These are phyloP conservation scores for Cydia pomonella DNA, from an alignment of 1,140 invertebrate genomes.

Conservation along the genomic window DNA sequence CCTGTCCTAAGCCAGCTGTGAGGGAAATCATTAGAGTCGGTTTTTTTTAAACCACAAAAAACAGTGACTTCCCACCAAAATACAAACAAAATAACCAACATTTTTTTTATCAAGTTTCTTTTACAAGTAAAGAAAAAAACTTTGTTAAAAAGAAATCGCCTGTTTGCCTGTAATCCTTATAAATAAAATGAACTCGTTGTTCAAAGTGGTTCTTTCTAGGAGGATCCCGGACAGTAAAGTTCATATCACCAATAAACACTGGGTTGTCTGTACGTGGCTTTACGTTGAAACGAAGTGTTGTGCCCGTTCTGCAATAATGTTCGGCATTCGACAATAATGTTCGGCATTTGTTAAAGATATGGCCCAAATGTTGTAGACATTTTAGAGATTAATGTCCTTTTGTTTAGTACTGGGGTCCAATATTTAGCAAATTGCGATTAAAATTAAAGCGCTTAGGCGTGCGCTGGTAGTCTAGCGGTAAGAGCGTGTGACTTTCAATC, in stretches of 20 bases:
- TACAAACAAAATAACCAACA: not conserved
- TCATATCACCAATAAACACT: constrained; percentile 10
- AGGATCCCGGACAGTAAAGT: not conserved
- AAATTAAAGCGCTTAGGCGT: too few relatives aligned
- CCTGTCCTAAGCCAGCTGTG: too few relatives aligned
- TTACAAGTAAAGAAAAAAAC: not conserved
- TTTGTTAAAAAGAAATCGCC: not conserved
- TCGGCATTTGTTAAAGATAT: too few relatives aligned
- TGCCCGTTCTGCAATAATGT: not conserved
- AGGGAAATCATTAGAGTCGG: too few relatives aligned
- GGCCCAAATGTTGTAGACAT: too few relatives aligned
- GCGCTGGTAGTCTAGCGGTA: too few relatives aligned
- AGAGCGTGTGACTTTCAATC: too few relatives aligned
- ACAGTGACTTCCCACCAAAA: too few relatives aligned
- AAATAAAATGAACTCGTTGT: not conserved
- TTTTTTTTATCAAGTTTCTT: not conserved
- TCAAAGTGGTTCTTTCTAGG: not conserved
- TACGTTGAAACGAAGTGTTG: not conserved
- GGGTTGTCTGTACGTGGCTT: not conserved
- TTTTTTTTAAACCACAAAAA: too few relatives aligned
- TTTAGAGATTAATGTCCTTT: too few relatives aligned
- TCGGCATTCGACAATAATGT: not conserved
- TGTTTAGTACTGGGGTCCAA: too few relatives aligned
- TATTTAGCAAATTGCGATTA: too few relatives aligned
- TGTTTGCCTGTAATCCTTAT: not conserved